Base-by-base conservation (phyloP, 2,888 invertebrate species). In the Zootermopsis nevadensis region DNA sequence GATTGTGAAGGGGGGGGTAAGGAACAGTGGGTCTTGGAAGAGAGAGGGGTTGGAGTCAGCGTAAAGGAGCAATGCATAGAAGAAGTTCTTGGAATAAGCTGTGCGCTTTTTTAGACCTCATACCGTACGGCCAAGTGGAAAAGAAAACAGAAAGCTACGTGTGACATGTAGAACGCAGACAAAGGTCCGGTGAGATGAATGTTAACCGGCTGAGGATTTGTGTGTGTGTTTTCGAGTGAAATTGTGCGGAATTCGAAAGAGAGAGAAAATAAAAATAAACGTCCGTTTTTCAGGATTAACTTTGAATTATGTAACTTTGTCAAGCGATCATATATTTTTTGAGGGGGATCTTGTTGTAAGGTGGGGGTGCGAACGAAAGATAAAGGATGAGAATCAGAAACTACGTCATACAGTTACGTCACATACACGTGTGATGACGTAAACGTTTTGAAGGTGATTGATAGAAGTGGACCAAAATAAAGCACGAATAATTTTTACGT, bases 11-110 rank as follows among this genome's bases (percentile, higher is more conserved):
- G 35, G 30, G 76, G 76, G 30, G 48, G 72, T 27, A 27, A 15
- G 27, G 60, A 60, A 27, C 6, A 60, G 60, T 60, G n/a, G n/a
- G 10, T 60, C n/a, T 24, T 55, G 77, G 77, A 24, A 55, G 77
- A 2, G 31, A 77, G 77, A 31, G 42, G 42, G 8, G 4, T 1
- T 42, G 76, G 35, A 38, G n/a, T 30, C n/a, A 76, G 27, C 30
- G 31, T 2, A 12, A 53, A 33, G 60, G 60, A 72, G n/a, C 27
- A 27, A n/a, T 27, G 38, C 42, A 76, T n/a, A 35, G 76, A 42
- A 15, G 42, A 76, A 42, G 38, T 76, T 76, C 76, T 76, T 76
- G 76, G 76, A 48, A 76, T 76, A 30, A 30, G 76, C 76, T 76
- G 76, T n/a, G 76, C 8, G 42, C 76, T 76, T 76, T 76, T 76